These are phyloP conservation scores for Dorcus parallelipipedus DNA, from an alignment of 2,888 invertebrate species.

Conservation along the genomic window DNA sequence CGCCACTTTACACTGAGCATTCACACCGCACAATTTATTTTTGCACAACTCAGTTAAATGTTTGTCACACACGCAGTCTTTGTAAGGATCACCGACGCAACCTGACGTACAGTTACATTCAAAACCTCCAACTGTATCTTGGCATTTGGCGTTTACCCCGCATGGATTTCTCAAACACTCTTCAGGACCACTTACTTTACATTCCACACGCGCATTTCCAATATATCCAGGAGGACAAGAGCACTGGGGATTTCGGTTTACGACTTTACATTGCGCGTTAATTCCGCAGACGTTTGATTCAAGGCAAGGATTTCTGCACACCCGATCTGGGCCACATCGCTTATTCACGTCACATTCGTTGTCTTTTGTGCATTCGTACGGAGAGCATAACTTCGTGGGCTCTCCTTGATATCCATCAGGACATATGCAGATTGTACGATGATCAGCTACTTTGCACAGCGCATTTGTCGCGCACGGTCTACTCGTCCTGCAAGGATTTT, in stretches of 20 bases:
- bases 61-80: slow-evolving; percentile 74
- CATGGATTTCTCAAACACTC: slow-evolving; percentile 79
- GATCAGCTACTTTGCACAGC: slow-evolving; percentile 73
- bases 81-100: slow-evolving; percentile 78
- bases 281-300: slow-evolving; percentile 74
- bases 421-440: slow-evolving; percentile 81
- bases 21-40: slow-evolving; percentile 74
- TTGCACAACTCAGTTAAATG: slow-evolving; percentile 69
- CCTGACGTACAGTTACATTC: slow-evolving; percentile 78
- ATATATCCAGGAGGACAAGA: slow-evolving; percentile 71
- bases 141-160: slow-evolving; percentile 78
- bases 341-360: slow-evolving; percentile 76
- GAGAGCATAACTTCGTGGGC: slow-evolving; percentile 69
- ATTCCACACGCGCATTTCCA: slow-evolving; percentile 68
- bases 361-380: slow-evolving; percentile 73
- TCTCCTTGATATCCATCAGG: slow-evolving; percentile 83
- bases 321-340: slow-evolving; percentile 64
- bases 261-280: slow-evolving; percentile 81
- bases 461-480: slow-evolving; percentile 79
- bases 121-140: slow-evolving; percentile 69
- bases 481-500: slow-evolving; percentile 64
- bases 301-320: slow-evolving; percentile 81
- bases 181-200: slow-evolving; percentile 61
- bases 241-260: slow-evolving; percentile 72
- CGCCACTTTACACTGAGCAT: slow-evolving; percentile 74